These are phyloP conservation scores for Melipona quadrifasciata DNA, from an alignment of 1,140 invertebrate species.

Conservation along the genomic window DNA sequence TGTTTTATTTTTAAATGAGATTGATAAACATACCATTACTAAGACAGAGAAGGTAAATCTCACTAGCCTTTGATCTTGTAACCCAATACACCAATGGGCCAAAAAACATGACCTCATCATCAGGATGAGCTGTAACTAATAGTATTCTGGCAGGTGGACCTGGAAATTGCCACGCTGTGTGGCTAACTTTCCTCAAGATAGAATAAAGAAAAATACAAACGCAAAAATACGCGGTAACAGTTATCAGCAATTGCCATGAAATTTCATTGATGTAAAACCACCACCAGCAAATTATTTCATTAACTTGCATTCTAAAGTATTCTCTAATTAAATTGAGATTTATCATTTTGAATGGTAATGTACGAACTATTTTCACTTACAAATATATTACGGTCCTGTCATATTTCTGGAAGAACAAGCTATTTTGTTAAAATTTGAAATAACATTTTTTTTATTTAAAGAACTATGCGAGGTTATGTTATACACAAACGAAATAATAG, in stretches of 20 bases:
- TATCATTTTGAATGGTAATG: slow-evolving; percentile 34
- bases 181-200: slow-evolving; percentile 75
- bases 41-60: slow-evolving; percentile 92
- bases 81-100: slow-evolving; percentile 92
- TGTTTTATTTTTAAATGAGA: background rate
- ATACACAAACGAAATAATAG: slow-evolving; percentile 14
- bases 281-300: slow-evolving; percentile 76
- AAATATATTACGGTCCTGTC: slow-evolving; percentile 45
- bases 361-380: slow-evolving; percentile 26
- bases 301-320: slow-evolving; percentile 64
- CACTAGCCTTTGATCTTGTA: slow-evolving; percentile 83
- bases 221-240: slow-evolving; percentile 73
- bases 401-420: slow-evolving; percentile 32
- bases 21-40: slow-evolving; percentile 87
- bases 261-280: slow-evolving; percentile 78
- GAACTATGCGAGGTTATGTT: slow-evolving; percentile 48
- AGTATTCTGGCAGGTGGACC: slow-evolving; percentile 84
- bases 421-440: slow-evolving; percentile 5
- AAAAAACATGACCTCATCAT: slow-evolving; percentile 99
- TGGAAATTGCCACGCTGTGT: slow-evolving; percentile 78
- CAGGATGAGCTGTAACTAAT: slow-evolving; percentile 95
- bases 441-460: slow-evolving; percentile 4
- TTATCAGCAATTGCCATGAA: slow-evolving; percentile 76
- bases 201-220: slow-evolving; percentile 76
- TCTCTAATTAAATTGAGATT: slow-evolving; percentile 51